Conservation (phyloP, 2,888 invertebrate genomes). For the Rhagonycha lutea region DNA sequence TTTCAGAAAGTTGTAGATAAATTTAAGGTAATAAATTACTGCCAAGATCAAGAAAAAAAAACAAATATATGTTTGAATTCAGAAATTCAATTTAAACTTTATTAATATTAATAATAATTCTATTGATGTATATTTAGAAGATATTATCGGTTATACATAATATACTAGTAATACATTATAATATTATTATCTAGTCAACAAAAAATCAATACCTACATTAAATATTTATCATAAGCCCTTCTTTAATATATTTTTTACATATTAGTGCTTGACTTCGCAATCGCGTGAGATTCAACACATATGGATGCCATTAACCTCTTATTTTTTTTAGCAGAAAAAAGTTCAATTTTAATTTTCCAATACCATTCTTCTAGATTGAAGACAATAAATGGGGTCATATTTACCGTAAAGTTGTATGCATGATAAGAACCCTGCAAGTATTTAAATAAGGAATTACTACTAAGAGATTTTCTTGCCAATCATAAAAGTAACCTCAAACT, state of each 20-base stretch:
- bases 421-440: not conserved
- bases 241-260: not conserved
- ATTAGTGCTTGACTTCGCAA: not conserved
- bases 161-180: too few relatives aligned
- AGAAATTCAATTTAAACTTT: not conserved
- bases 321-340: not conserved
- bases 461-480: too few relatives aligned
- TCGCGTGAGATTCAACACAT: not conserved
- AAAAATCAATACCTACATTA: too few relatives aligned
- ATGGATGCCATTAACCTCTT: not conserved
- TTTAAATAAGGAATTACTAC: too few relatives aligned
- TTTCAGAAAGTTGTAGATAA: too few relatives aligned
- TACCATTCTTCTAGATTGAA: not conserved
- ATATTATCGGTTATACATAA: not conserved
- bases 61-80: not conserved
- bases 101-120: not conserved
- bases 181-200: too few relatives aligned
- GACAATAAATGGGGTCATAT: not conserved
- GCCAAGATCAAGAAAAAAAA: not conserved
- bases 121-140: not conserved
- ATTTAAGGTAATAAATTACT: too few relatives aligned
- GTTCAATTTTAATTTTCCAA: not conserved
- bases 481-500: too few relatives aligned
- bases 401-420: not conserved
- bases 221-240: too few relatives aligned